Conservation (phyloP, 2,797 vertebrate species). For the Ataeniobius toweri region DNA sequence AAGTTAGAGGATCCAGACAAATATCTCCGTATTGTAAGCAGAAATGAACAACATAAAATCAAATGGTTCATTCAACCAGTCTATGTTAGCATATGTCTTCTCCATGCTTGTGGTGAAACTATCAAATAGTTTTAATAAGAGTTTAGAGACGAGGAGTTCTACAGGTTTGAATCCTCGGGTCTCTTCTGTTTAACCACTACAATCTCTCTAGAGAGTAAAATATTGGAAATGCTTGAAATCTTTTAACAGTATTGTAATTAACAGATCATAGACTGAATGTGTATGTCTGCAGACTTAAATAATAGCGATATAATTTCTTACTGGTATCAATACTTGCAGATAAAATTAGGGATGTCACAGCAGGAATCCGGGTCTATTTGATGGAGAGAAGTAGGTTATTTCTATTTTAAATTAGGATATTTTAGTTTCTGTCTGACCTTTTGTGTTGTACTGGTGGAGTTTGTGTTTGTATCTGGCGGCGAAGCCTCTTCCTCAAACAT, state of each 20-base stretch:
- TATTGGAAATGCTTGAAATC: not conserved
- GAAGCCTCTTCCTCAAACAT: slow-evolving; percentile 81
- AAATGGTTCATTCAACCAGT: not conserved
- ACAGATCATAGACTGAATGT: not conserved
- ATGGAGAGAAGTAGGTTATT: not conserved
- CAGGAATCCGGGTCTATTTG: not conserved
- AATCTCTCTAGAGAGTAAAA: not conserved
- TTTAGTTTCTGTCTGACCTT: slow-evolving; percentile 82
- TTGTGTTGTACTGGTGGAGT: slow-evolving; percentile 54
- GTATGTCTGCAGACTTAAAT: not conserved
- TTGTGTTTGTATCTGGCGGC: slow-evolving; percentile 79
- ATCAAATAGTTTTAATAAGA: not conserved
- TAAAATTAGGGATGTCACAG: not conserved
- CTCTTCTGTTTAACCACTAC: not conserved
- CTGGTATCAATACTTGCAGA: too few species aligned
- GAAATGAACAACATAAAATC: not conserved
- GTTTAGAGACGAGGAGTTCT: not conserved
- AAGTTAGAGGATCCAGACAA: not conserved
- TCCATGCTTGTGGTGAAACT: not conserved
- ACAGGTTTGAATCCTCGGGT: not conserved
- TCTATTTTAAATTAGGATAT: not conserved
- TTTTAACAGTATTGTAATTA: not conserved
- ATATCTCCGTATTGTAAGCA: not conserved
- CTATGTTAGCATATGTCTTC: not conserved
- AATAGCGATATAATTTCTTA: too few species aligned